Evolutionary conservation across 2,113 vertebrate genomes (phyloP).

Genomic region (Carassius auratus): DNA sequence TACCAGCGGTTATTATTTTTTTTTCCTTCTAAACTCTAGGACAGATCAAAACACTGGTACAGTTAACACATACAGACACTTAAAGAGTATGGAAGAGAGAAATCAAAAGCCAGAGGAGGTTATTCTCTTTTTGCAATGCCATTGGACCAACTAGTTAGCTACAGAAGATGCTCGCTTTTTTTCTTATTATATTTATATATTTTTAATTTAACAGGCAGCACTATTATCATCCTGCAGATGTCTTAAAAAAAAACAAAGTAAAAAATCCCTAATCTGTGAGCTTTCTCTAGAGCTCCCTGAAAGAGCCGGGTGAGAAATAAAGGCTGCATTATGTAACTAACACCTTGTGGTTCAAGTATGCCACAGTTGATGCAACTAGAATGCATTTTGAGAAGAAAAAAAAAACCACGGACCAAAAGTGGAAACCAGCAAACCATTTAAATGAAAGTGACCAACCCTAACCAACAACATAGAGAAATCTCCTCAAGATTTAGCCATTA

Average conservation of each 20-base stretch:
- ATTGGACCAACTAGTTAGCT: slow-evolving; percentile 57
- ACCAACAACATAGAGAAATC: slow-evolving; percentile 21
- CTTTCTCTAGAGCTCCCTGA: too few relatives aligned
- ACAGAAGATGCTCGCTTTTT: slow-evolving; percentile 47
- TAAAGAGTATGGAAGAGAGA: slow-evolving; percentile 62
- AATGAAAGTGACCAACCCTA: slow-evolving; percentile 52
- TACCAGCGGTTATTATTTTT: slow-evolving; percentile 75
- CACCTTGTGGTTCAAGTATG: not conserved
- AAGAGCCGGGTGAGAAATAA: not conserved
- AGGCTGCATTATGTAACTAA: slow-evolving; percentile 19
- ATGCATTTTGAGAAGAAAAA: not conserved
- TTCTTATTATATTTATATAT: not conserved
- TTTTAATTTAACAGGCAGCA: slow-evolving; percentile 46
- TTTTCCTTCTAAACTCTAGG: slow-evolving; percentile 70
- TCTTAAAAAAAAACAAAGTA: not conserved
- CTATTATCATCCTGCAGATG: slow-evolving; percentile 50
- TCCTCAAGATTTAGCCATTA: slow-evolving; percentile 59
- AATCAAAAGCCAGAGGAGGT: slow-evolving; percentile 55
- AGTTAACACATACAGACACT: slow-evolving; percentile 71
- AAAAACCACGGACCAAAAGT: slow-evolving; percentile 48
- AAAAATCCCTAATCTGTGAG: not conserved
- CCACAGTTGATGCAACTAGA: not conserved
- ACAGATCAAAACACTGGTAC: slow-evolving; percentile 73
- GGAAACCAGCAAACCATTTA: slow-evolving; percentile 17
- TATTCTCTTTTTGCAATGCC: slow-evolving; percentile 57